Evolutionary conservation across 2,113 vertebrate genomes (phyloP), one percentile per base, ranked within the genome.

Genomic region (Melanerpes aurifrons): DNA sequence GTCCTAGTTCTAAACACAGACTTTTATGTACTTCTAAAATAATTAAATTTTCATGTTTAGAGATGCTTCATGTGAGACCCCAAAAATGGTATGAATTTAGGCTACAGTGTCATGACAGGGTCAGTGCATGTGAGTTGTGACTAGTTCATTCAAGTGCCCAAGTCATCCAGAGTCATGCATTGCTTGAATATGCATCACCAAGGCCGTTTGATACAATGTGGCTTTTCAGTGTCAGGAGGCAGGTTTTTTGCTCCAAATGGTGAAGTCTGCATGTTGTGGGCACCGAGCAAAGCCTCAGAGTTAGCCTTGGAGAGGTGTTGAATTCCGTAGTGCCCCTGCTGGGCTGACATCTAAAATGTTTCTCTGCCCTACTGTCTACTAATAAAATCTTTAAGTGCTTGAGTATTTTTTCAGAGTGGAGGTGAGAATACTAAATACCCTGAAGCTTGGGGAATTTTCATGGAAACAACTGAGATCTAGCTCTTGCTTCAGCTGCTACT

Each of bases 211-310:
- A 18, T 32, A 12, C 11, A 15, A 15, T n/a, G 53, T 25, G 78
- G 58, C 67, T 67, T 32, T 59, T 16, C 0, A 3, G 17, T 63
- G 47, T 32, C 70, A 76, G 40, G 40, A 40, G 40, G 40, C 40
- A 40, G 40, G 40, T 40, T 40, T 40, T 37, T 40, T 40, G 40
- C 40, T 88, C 47, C 0, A 0, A 9, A 15, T 6, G n/a, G 53
- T 0, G 0, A 37, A 31, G 54, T 17, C 56, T 9, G 1, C 53
- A 3, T 3, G 4, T 53, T 62, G 19, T 45, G 70, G 37, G 22
- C 26, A 14, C 26, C 0, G 11, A 22, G 2, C 43, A 18, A 53
- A 50, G 31, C 18, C 50, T 59, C 54, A 9, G 32, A 21, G 1
- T 6, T 28, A 8, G 4, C 24, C 47, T 48, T 21, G 4, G 35